Conservation (phyloP, 2,797 vertebrate species). For the Notoglanidium macrostoma region DNA sequence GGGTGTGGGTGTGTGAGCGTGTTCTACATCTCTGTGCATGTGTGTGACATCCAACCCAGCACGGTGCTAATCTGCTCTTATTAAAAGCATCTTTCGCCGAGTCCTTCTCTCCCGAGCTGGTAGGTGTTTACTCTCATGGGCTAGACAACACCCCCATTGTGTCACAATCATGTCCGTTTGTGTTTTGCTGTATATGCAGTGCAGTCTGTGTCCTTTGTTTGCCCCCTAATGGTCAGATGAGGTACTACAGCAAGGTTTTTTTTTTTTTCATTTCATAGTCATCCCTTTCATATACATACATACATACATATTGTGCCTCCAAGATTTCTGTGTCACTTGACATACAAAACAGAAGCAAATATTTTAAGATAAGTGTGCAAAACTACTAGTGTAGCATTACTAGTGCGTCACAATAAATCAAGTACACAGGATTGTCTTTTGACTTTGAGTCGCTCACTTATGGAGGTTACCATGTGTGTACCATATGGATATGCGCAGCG, state of each 20-base stretch:
- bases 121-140: conserved; percentile 55
- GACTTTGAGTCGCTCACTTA: neutral
- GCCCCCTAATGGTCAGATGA: conserved; percentile 64
- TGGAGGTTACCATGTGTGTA: neutral
- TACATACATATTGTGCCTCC: neutral
- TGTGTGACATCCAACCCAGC: conserved; percentile 40
- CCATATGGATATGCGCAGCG: neutral
- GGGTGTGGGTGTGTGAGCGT: conserved; percentile 13
- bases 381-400: neutral
- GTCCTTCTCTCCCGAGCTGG: conserved; percentile 38
- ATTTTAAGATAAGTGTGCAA: neutral
- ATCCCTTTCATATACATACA: neutral
- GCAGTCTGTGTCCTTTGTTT: conserved; percentile 19
- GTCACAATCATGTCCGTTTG: conserved; percentile 32
- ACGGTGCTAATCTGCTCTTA: conserved; percentile 57
- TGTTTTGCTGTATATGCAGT: conserved; percentile 7
- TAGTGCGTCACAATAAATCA: neutral
- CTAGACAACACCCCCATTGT: conserved; percentile 54
- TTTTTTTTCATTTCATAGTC: no score
- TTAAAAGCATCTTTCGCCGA: conserved; percentile 50
- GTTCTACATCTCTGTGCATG: conserved; percentile 36
- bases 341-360: neutral
- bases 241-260: conserved; percentile 35
- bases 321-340: neutral
- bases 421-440: neutral